phyloP scores from a whole-genome alignment of 1,140 invertebrate genomes.

The Cecropterus lyciades region DNA sequence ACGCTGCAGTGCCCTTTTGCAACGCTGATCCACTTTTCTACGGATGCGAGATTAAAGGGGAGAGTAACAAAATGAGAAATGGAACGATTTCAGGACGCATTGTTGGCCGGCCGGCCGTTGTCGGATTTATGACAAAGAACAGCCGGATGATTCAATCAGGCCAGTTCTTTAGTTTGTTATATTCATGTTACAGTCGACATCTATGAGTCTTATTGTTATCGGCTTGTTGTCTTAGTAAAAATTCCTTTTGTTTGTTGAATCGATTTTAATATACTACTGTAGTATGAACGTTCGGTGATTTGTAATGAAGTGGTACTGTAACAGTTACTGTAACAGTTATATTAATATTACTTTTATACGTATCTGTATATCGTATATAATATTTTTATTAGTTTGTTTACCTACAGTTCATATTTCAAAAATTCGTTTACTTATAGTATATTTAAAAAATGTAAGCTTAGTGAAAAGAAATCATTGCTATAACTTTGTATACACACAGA shows the following conservation, averaged over 20 bases:
- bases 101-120: conserved; percentile 77
- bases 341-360: not conserved
- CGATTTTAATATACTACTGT: not conserved
- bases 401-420: no score
- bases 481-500: conserved; percentile 25
- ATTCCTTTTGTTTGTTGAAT: conserved; percentile 47
- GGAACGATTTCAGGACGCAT: conserved; percentile 82
- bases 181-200: conserved; percentile 73
- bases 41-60: conserved; percentile 84
- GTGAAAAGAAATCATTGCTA: conserved; percentile 8
- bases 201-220: conserved; percentile 72
- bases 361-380: not conserved
- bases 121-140: conserved; percentile 84
- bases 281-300: conserved; percentile 1
- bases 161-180: conserved; percentile 81
- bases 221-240: conserved; percentile 53
- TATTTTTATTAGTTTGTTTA: no score
- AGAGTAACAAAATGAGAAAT: conserved; percentile 84
- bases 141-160: conserved; percentile 82
- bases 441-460: not conserved
- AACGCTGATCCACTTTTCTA: conserved; percentile 82
- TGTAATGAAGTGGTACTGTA: not conserved
- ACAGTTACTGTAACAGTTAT: not conserved
- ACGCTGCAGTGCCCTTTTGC: conserved; percentile 79
- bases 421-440: not conserved